Evolutionary conservation across 2,797 vertebrate genomes (phyloP).

Genomic region (Manis crassicaudata): DNA sequence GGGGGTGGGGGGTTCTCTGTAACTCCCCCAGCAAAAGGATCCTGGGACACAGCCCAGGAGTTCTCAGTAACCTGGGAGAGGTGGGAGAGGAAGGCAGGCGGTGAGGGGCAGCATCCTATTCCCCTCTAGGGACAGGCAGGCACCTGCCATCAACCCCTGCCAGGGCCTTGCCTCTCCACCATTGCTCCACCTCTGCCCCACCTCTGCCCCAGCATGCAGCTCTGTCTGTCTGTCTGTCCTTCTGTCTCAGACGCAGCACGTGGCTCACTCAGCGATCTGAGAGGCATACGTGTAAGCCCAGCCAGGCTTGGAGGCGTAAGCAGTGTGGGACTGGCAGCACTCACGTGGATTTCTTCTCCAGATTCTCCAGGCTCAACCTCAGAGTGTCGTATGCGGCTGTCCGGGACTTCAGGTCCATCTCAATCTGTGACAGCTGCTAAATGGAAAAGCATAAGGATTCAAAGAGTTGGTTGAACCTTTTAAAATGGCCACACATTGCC

Average conservation of each 20-base stretch:
- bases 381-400: slow-evolving; percentile 89
- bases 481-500: not conserved
- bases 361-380: slow-evolving; percentile 89
- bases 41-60: not conserved
- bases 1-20: not conserved
- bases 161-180: not conserved
- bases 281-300: no score
- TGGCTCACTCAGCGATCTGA: accelerated
- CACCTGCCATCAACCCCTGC: accelerated
- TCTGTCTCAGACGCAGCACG: no score
- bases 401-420: slow-evolving; percentile 92
- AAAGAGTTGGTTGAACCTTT: no score
- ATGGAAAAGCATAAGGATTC: slow-evolving; percentile 41
- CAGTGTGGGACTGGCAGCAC: slow-evolving; percentile 67
- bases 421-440: slow-evolving; percentile 94
- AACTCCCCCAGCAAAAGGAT: accelerated
- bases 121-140: not conserved
- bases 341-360: slow-evolving; percentile 91
- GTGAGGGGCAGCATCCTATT: not conserved
- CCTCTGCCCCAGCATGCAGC: not conserved
- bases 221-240: not conserved
- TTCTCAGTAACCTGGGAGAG: no score
- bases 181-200: not conserved
- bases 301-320: accelerated
- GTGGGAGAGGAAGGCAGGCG: not conserved